Evolutionary conservation across 2,113 vertebrate species (phyloP), one percentile per base, ranked within the genome.

Genomic region (Fregetta grallaria): DNA sequence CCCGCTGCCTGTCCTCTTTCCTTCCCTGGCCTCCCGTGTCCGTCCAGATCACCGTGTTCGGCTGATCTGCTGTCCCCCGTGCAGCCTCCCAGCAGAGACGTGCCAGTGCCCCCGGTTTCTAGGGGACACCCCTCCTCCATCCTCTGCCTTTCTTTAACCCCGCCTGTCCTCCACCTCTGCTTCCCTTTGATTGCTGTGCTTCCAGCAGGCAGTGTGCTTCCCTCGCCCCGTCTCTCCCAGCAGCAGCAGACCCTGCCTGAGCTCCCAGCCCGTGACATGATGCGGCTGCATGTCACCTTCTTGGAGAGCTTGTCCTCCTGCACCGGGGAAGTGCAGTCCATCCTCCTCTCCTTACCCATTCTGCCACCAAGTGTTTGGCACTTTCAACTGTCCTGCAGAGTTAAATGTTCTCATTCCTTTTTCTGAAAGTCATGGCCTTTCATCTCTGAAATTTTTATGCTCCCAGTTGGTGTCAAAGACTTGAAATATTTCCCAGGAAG

Each of bases 1-100:
- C 58, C 52, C 36, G 0, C 27, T 14, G 4, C 32, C 32, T 23
- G 20, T 36, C 58, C 38, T 27, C 10, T 4, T 19, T 36, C 36
- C 49, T 36, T 16, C 61, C 55, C 65, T 30, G 26, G 11, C 14
- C n/a, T 7, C 20, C 74, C 6, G 0, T 13, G 18, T 15, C 59
- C 9, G 0, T 23, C n/a, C 50, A 3, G 26, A 14, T 11, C 59
- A 4, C 76, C 7, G 1, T 2, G 25, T 10, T 2, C 11, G 3
- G 40, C 49, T 21, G 20, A 56, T 11, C 58, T 12, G 59, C 82
- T 36, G 26, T 4, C 13, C 34, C 53, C 11, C 32, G 2, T 5
- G 18, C 52, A 53, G 21, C 23, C 23, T 27, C 79, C 58, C 1
- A 0, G 16, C 90, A 63, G 42, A 20, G 38, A 10, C 30, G 29